Evolutionary conservation across 2,888 invertebrate species (phyloP), one percentile per base, ranked within the genome.

Genomic region (Cylindroiulus punctatus): DNA sequence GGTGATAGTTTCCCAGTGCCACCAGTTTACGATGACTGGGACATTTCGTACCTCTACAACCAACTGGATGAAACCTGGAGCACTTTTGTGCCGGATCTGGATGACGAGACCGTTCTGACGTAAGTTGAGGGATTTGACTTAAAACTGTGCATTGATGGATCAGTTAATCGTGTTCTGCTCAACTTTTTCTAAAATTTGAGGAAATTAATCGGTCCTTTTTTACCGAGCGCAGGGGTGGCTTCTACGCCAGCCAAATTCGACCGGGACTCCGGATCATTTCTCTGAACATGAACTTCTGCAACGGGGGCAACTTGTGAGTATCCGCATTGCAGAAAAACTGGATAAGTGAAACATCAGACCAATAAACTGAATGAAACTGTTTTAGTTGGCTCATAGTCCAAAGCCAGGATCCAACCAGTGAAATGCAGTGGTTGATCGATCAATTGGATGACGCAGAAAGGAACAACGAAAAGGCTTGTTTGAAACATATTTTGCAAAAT

Each of bases 351-450:
- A n/a, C n/a, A n/a, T n/a, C n/a, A n/a, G n/a, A n/a, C n/a, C n/a
- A n/a, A n/a, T n/a, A n/a, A n/a, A n/a, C n/a, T n/a, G n/a, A n/a
- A n/a, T n/a, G n/a, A n/a, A n/a, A n/a, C n/a, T n/a, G n/a, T n/a
- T n/a, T n/a, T n/a, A n/a, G n/a, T n/a, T n/a, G n/a, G n/a, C n/a
- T n/a, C n/a, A n/a, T n/a, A n/a, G n/a, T n/a, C n/a, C n/a, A n/a
- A n/a, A 97, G 97, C 89, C 98, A 98, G 0, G 98, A 99, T 92
- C 98, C 98, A 0, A 97, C 97, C 0, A 97, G 96, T 0, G 97
- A 98, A 90, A 92, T 99, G 30, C 96, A 97, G 89, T 99, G 98
- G 98, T 93, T 99, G 86, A 96, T 98, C 88, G 95, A 96, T 89
- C 97, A 98, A 90, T 92, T 99, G 17, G 97, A 98, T 90, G 95